Evolutionary conservation across 2,797 vertebrate genomes (phyloP).

Genomic region (Octomys mimax): DNA sequence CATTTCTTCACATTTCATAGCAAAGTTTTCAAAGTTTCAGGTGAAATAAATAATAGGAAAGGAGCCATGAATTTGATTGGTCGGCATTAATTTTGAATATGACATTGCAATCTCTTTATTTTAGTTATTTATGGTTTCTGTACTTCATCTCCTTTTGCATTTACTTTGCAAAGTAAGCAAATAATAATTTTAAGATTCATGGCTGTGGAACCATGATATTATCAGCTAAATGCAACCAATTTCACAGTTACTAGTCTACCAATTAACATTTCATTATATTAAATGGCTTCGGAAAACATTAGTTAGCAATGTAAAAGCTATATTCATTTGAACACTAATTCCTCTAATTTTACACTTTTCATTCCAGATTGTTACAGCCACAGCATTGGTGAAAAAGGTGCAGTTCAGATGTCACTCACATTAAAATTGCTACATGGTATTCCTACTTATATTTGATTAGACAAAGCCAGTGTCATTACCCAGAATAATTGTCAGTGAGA

Average conservation of each 20-base stretch:
- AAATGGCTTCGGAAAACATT: conserved; percentile 36
- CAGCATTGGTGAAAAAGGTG: rapidly evolving
- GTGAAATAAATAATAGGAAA: not conserved
- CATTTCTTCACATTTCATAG: not conserved
- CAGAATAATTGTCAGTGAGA: not conserved
- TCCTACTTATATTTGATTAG: not conserved
- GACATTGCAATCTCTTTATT: not conserved
- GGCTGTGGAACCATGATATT: conserved; percentile 58
- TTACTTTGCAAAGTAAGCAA: conserved; percentile 34
- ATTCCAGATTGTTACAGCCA: not conserved
- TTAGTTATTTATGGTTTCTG: conserved; percentile 3
- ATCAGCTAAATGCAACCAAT: conserved; percentile 63
- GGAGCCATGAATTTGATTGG: not conserved
- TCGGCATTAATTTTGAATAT: conserved; percentile 11
- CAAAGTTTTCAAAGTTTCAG: not conserved
- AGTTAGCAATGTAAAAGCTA: not conserved
- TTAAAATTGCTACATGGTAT: not conserved
- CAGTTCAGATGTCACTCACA: rapidly evolving
- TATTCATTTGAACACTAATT: not conserved
- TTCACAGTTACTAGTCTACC: conserved; percentile 66
- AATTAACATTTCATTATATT: conserved; percentile 74
- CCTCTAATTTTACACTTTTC: not conserved
- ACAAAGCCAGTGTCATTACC: not conserved
- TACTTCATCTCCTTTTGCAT: not conserved
- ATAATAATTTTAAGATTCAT: conserved; percentile 58